phyloP scores from a whole-genome alignment of 2,797 vertebrate species.

The Parauchenoglanis ngamensis region DNA sequence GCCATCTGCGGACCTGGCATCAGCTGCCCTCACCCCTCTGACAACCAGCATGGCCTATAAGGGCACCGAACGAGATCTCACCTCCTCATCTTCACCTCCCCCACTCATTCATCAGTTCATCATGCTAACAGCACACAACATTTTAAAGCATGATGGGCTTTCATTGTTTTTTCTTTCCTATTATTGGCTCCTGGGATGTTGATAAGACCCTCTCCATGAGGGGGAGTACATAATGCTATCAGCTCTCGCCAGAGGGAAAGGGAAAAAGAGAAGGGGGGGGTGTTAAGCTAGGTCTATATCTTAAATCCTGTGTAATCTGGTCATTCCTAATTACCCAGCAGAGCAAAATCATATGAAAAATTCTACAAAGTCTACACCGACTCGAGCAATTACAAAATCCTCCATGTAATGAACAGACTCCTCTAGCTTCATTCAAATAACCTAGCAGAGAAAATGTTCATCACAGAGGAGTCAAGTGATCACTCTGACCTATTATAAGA shows the following conservation, averaged over 20 bases:
- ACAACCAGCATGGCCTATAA: slow-evolving; percentile 17
- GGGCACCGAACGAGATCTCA: slow-evolving; percentile 33
- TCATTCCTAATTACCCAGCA: slow-evolving; percentile 52
- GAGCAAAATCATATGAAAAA: slow-evolving; percentile 33
- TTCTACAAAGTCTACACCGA: neutral
- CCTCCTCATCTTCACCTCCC: slow-evolving; percentile 41
- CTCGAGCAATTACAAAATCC: slow-evolving; percentile 11
- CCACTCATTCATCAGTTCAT: slow-evolving; percentile 30
- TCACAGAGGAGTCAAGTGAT: neutral
- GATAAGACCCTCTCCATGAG: slow-evolving; percentile 38
- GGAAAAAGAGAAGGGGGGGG: neutral
- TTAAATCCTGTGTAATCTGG: slow-evolving; percentile 30
- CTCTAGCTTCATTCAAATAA: slow-evolving; percentile 10
- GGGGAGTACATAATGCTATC: slow-evolving; percentile 38
- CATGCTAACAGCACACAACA: slow-evolving; percentile 46
- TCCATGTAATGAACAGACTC: slow-evolving; percentile 14
- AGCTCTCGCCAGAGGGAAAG: slow-evolving; percentile 32
- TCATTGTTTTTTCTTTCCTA: slow-evolving; percentile 11
- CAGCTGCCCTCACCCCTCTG: slow-evolving; percentile 33
- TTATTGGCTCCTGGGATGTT: slow-evolving; percentile 35
- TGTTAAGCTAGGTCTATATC: slow-evolving; percentile 1
- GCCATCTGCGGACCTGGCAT: slow-evolving; percentile 56
- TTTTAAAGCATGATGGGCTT: slow-evolving; percentile 5
- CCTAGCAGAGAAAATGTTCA: slow-evolving; percentile 5
- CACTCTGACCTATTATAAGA: neutral